Conservation (phyloP, 2,113 vertebrate genomes). For the Hyaena hyaena region DNA sequence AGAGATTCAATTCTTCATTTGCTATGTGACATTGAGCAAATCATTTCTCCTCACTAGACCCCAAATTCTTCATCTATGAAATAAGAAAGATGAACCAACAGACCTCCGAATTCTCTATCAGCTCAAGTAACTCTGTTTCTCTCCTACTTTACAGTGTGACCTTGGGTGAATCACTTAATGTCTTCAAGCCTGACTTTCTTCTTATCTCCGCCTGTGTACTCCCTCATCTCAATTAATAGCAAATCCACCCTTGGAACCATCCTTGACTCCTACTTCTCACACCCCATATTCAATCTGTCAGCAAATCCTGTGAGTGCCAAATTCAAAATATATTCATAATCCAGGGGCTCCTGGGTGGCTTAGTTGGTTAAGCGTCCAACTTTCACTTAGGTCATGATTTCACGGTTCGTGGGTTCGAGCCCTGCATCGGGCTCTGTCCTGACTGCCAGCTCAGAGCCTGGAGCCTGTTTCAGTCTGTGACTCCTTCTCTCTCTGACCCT, state of each 20-base stretch:
- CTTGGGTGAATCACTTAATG: conserved; percentile 22
- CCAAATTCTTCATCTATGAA: not conserved
- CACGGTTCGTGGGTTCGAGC: too few species aligned
- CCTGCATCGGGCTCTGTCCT: too few species aligned
- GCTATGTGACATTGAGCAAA: not conserved
- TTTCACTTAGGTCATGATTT: too few species aligned
- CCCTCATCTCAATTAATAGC: not conserved
- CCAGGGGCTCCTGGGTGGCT: not conserved
- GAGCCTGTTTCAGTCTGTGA: too few species aligned
- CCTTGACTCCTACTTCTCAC: not conserved
- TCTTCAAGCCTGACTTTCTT: not conserved
- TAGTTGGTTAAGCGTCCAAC: too few species aligned
- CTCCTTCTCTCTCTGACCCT: too few species aligned
- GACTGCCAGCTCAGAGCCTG: too few species aligned
- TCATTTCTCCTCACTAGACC: not conserved
- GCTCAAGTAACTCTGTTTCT: not conserved
- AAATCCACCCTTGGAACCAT: not conserved
- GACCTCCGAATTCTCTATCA: not conserved
- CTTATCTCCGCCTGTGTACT: not conserved
- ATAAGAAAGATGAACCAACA: not conserved
- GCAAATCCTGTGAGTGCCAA: not conserved
- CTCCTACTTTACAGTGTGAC: not conserved
- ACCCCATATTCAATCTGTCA: not conserved
- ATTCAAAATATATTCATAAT: conserved; percentile 12
- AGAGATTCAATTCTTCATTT: not conserved